Evolutionary conservation across 1,140 invertebrate genomes (phyloP).

Genomic region (Ips nitidus): DNA sequence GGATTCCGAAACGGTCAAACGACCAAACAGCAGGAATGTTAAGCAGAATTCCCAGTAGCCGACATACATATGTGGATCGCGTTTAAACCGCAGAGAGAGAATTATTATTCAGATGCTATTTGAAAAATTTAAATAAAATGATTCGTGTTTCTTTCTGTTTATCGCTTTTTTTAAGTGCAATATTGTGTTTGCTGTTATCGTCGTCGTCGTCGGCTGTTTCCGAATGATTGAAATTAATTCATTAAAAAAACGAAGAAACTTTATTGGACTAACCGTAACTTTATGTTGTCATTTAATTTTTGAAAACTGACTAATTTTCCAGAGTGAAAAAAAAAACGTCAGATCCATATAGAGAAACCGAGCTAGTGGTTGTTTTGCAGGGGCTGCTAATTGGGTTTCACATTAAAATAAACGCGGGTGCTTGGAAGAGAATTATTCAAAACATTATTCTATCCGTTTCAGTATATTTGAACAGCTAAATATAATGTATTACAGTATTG

Average conservation of each 20-base stretch:
- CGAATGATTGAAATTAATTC: too few relatives aligned
- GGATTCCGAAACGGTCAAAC: conserved; percentile 49
- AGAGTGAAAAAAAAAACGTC: conserved; percentile 1
- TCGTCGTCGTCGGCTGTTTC: too few relatives aligned
- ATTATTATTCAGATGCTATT: too few relatives aligned
- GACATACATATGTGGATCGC: conserved; percentile 35
- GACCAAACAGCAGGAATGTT: conserved; percentile 52
- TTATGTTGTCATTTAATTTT: neutral
- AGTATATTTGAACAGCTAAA: conserved; percentile 38
- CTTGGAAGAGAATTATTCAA: conserved; percentile 28
- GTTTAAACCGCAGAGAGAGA: conserved; percentile 10
- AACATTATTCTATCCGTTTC: conserved; percentile 37
- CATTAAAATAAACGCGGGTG: conserved; percentile 27
- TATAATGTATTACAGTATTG: conserved; percentile 36
- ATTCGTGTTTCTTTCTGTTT: too few relatives aligned
- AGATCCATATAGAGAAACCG: conserved; percentile 15
- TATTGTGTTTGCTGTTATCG: too few relatives aligned
- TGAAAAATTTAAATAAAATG: too few relatives aligned
- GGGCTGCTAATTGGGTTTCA: neutral
- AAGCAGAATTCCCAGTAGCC: conserved; percentile 36
- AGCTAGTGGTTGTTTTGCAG: too few relatives aligned
- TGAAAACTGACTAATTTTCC: neutral
- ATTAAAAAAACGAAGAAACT: too few relatives aligned
- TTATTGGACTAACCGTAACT: too few relatives aligned
- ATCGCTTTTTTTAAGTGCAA: too few relatives aligned